Conservation (phyloP, 2,797 vertebrate genomes). For the Choloepus didactylus region DNA sequence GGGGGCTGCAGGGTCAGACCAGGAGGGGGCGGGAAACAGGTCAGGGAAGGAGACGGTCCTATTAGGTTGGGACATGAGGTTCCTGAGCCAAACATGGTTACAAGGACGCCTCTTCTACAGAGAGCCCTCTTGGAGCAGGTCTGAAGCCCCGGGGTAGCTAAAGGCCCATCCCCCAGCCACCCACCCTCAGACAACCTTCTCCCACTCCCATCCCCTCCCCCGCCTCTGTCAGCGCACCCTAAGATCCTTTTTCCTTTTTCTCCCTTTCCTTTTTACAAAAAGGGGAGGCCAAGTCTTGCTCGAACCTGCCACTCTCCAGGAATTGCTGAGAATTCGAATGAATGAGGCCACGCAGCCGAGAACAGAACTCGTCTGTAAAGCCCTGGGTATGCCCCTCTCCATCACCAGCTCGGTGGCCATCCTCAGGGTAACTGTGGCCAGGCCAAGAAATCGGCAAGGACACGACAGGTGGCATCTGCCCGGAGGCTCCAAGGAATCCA, state of each 20-base stretch:
- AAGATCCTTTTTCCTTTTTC: not conserved
- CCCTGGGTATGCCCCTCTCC: not conserved
- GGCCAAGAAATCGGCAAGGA: constrained; percentile 77
- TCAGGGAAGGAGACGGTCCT: not conserved
- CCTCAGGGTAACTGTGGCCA: constrained; percentile 46
- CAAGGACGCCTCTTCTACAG: not conserved
- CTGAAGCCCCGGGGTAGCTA: not conserved
- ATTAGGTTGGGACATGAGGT: not conserved
- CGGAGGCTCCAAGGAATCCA: constrained; percentile 52
- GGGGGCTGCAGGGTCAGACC: not conserved
- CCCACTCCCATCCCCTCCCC: too few relatives aligned
- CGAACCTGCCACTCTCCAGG: constrained; percentile 40
- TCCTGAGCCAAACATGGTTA: not conserved
- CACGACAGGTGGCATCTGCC: constrained; percentile 63
- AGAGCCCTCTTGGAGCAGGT: not conserved
- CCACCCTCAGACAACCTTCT: not conserved
- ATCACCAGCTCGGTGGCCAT: constrained; percentile 65
- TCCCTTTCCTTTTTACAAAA: constrained; percentile 39
- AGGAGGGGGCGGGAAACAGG: not conserved
- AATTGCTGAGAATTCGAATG: constrained; percentile 22
- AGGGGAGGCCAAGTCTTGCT: not conserved
- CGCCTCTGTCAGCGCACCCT: not conserved
- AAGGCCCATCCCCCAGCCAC: not conserved
- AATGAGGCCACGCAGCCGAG: not conserved
- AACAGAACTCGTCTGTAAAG: not conserved